These are phyloP conservation scores for Drosophila nr. medialis DNA, from an alignment of 2,888 invertebrate genomes.

Conservation along the genomic window DNA sequence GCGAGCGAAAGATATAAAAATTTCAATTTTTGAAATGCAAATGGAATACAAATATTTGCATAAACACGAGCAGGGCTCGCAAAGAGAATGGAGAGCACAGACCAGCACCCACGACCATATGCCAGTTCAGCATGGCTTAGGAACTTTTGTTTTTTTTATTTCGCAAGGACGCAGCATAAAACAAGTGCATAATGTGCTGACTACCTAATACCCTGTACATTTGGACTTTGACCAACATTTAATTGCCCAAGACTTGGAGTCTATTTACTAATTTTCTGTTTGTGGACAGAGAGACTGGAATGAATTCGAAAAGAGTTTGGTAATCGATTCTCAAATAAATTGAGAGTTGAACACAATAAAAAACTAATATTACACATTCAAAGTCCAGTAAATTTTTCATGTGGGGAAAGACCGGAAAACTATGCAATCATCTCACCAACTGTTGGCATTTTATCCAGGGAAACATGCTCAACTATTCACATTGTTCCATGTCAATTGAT, in stretches of 20 bases:
- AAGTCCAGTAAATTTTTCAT: not conserved
- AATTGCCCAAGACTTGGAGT: not conserved
- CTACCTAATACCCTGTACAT: conserved; percentile 15
- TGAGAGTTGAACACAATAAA: not conserved
- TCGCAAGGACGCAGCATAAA: conserved; percentile 3
- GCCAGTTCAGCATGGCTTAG: conserved; percentile 40
- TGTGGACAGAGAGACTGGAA: not conserved
- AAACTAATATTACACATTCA: not conserved
- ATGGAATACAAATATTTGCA: conserved; percentile 80
- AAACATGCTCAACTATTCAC: not conserved
- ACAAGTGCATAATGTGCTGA: not conserved
- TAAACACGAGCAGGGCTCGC: conserved; percentile 61
- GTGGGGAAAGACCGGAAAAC: not conserved
- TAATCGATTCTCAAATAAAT: not conserved
- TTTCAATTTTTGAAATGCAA: conserved; percentile 80
- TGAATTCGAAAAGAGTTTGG: not conserved
- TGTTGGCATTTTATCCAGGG: not conserved
- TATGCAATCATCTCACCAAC: no score
- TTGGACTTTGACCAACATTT: not conserved
- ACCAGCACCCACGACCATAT: conserved; percentile 37
- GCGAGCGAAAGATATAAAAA: conserved; percentile 63
- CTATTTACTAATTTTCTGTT: not conserved
- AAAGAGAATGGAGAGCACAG: conserved; percentile 44
- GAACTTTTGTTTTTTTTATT: conserved; percentile 7
- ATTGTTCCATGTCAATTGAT: conserved; percentile 46